Evolutionary conservation across 1,140 invertebrate species (phyloP).

Genomic region (Myzus persicae): DNA sequence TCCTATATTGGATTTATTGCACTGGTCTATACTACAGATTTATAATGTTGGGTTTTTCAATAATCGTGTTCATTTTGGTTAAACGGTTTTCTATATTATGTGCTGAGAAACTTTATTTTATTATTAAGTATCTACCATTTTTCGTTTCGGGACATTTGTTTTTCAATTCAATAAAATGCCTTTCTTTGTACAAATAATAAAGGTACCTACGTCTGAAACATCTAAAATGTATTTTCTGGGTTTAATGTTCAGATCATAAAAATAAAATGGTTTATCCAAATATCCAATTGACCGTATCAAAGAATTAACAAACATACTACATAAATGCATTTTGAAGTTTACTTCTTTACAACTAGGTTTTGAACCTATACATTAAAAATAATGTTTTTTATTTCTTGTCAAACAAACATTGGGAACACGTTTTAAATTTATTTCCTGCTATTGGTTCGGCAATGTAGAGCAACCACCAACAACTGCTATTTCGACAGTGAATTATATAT

Average conservation of each 20-base stretch:
- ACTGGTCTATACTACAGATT: neutral
- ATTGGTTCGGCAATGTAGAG: neutral
- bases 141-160: constrained; percentile 38
- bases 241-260: neutral
- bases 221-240: neutral
- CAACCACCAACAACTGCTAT: neutral
- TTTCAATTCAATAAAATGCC: constrained; percentile 38
- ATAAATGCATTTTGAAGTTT: neutral
- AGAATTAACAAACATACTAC: neutral
- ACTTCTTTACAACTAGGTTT: neutral
- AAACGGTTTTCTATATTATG: neutral
- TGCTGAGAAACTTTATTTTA: neutral
- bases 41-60: neutral
- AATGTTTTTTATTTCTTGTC: neutral
- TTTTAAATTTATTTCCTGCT: neutral
- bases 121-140: neutral
- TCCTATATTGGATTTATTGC: neutral
- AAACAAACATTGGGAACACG: neutral
- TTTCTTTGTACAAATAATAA: neutral
- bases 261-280: constrained; percentile 13
- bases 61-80: constrained; percentile 1
- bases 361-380: neutral
- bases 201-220: neutral
- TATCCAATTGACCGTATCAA: neutral
- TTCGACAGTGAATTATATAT: constrained; percentile 20